Conservation (phyloP, 2,888 invertebrate genomes). For the Druceiella hillmani region DNA sequence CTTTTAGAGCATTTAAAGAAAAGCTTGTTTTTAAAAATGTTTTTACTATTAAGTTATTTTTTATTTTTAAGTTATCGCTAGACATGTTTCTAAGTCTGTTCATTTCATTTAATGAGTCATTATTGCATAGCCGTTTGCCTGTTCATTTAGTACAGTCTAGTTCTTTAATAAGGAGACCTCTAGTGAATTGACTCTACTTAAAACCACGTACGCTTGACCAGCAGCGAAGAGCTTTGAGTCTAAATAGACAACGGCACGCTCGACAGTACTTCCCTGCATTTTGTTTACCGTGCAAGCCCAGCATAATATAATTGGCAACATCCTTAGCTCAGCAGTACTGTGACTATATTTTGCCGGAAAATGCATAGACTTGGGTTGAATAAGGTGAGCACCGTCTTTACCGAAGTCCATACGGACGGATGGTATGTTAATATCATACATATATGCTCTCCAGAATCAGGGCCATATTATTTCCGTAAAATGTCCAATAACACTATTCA, state of each 20-base stretch:
- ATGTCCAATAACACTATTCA: constrained; percentile 5
- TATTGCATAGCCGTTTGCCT: constrained; percentile 9
- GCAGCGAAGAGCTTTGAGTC: constrained; percentile 12
- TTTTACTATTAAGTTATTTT: constrained; percentile 3
- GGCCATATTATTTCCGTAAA: constrained; percentile 7
- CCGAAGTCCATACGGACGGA: constrained; percentile 14
- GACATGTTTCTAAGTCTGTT: constrained; percentile 9
- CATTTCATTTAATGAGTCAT: constrained; percentile 12
- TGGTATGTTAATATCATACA: constrained; percentile 12
- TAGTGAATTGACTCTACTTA: constrained; percentile 17
- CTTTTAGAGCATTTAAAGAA: neutral
- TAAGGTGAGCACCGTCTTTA: constrained; percentile 9
- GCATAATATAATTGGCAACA: constrained; percentile 14
- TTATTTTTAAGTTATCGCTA: constrained; percentile 2
- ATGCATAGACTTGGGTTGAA: constrained; percentile 10
- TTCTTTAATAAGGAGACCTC: constrained; percentile 20
- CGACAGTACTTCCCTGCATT: constrained; percentile 12
- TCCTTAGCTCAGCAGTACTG: constrained; percentile 14
- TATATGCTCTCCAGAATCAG: constrained; percentile 9
- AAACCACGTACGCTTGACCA: constrained; percentile 19
- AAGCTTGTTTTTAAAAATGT: constrained; percentile 3
- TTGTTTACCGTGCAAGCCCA: constrained; percentile 19
- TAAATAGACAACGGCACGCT: constrained; percentile 15
- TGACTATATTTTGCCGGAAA: constrained; percentile 13
- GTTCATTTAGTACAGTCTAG: constrained; percentile 16